Percentiles rank a stretch among this genome's conserved stretches.
Conservation (phyloP, 2,888 invertebrate genomes). For the Eledona agricola region DNA sequence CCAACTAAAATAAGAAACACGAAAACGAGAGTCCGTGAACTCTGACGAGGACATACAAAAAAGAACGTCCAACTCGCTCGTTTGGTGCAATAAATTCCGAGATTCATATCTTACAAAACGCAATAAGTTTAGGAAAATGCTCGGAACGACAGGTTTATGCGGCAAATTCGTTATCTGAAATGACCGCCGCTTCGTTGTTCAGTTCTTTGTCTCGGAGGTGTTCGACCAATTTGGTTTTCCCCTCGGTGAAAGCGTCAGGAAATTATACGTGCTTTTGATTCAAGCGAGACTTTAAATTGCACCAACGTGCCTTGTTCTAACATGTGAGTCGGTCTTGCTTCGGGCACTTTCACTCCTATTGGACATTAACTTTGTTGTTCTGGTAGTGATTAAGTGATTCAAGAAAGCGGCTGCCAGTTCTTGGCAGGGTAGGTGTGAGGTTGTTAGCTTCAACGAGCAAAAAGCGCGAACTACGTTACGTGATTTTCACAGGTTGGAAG, state of each 20-base stretch:
- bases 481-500: no score
- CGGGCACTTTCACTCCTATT: constrained; percentile 3
- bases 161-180: constrained; percentile 14
- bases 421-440: no score
- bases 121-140: constrained; percentile 20
- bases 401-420: no score
- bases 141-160: constrained; percentile 18
- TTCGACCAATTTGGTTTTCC: constrained; percentile 3
- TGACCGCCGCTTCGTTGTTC: background rate
- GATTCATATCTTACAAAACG: constrained; percentile 15
- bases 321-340: no score
- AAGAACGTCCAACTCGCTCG: background rate
- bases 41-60: constrained; percentile 8
- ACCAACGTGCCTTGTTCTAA: no score
- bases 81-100: constrained; percentile 19
- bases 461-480: no score
- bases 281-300: no score
- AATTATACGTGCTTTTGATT: no score
- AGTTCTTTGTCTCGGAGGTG: background rate
- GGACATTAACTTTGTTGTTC: constrained; percentile 11
- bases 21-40: constrained; percentile 18
- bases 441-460: no score
- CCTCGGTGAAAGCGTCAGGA: background rate
- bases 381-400: no score
- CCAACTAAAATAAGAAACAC: constrained; percentile 9